Conservation (phyloP, 2,797 vertebrate species). For the Poecilia picta region DNA sequence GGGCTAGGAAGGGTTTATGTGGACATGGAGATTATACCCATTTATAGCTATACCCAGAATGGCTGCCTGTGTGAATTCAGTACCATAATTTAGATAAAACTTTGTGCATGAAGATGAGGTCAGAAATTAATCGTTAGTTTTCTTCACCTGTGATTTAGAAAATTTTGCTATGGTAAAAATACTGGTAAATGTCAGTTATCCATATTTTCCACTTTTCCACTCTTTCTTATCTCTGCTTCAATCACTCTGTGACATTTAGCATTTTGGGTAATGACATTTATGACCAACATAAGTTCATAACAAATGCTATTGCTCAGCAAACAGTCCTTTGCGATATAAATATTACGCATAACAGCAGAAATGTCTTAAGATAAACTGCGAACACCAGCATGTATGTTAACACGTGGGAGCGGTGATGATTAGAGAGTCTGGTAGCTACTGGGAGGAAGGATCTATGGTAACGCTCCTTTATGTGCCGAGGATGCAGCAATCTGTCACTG, state of each 20-base stretch:
- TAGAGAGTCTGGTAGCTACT: no score
- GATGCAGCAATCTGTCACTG: no score
- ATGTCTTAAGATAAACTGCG: no score
- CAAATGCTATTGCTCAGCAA: no score
- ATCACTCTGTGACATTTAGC: not conserved
- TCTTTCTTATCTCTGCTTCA: not conserved
- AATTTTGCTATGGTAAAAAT: not conserved
- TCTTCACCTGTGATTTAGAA: not conserved
- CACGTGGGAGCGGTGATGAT: no score
- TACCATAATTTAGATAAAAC: not conserved
- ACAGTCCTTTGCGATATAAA: no score
- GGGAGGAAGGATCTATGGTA: no score
- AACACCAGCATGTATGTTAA: no score
- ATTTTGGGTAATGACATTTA: not conserved
- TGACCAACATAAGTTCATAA: no score
- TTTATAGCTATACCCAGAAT: not conserved
- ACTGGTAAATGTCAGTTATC: not conserved
- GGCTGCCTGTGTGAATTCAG: not conserved
- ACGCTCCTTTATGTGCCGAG: no score
- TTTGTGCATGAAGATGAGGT: not conserved
- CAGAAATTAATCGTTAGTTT: not conserved
- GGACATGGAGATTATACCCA: conserved; percentile 1
- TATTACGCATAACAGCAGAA: no score
- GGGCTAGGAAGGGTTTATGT: not conserved
- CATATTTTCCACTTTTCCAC: not conserved